Evolutionary conservation across 2,797 vertebrate species (phyloP).

Genomic region (Coilia nasus): DNA sequence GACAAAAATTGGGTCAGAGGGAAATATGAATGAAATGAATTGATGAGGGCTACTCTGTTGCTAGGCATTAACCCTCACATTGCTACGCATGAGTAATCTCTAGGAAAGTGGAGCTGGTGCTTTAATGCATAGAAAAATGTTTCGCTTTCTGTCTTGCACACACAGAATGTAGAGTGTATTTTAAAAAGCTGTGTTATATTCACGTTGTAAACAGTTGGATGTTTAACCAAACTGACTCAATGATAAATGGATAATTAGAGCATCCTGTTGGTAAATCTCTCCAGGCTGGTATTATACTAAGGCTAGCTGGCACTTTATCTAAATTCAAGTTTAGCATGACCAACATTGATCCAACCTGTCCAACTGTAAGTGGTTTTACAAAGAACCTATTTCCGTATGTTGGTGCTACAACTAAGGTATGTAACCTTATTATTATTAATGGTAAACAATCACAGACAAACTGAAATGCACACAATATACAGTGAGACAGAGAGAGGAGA

Average conservation of each 20-base stretch:
- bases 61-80: slow-evolving; percentile 63
- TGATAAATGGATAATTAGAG: neutral
- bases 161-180: neutral
- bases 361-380: neutral
- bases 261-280: neutral
- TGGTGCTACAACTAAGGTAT: neutral
- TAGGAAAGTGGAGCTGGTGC: slow-evolving; percentile 27
- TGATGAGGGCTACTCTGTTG: slow-evolving; percentile 57
- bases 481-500: neutral
- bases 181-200: no score
- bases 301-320: no score
- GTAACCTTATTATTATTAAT: neutral
- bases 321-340: neutral
- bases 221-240: no score
- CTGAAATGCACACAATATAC: neutral
- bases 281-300: neutral
- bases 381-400: neutral
- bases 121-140: neutral
- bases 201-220: no score
- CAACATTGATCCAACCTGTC: neutral
- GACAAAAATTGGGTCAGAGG: slow-evolving; percentile 66
- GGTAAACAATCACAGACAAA: neutral
- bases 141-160: neutral
- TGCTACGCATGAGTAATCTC: slow-evolving; percentile 46
- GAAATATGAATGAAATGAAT: slow-evolving; percentile 69